Evolutionary conservation across 2,888 invertebrate species (phyloP).

Genomic region (Hedya salicella): DNA sequence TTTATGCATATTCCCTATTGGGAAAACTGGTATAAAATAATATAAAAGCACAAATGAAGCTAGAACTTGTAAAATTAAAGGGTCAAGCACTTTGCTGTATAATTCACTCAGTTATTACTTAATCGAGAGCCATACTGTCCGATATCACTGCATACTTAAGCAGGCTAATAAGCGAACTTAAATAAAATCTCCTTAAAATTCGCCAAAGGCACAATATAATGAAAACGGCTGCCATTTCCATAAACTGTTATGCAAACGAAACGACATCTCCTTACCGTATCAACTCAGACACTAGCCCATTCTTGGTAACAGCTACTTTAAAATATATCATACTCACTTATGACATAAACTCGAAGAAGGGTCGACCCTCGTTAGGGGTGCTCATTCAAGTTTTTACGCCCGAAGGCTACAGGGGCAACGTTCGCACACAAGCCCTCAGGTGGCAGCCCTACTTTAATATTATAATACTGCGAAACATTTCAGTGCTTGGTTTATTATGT

Average conservation of each 20-base stretch:
- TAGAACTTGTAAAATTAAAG: too few species aligned
- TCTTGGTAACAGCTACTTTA: conserved; percentile 21
- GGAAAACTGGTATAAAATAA: too few species aligned
- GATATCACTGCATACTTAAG: too few species aligned
- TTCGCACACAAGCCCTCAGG: conserved; percentile 26
- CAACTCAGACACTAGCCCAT: conserved; percentile 19
- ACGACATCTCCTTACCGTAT: conserved; percentile 16
- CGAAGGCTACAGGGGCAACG: conserved; percentile 27
- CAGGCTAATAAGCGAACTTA: background rate
- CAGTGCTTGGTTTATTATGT: conserved; percentile 17
- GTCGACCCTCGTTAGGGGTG: conserved; percentile 41
- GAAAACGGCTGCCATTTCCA: background rate
- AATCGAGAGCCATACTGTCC: too few species aligned
- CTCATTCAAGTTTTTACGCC: conserved; percentile 33
- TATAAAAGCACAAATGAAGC: too few species aligned
- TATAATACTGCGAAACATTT: conserved; percentile 18
- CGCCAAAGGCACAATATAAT: background rate
- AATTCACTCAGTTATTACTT: too few species aligned
- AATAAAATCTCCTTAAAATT: background rate
- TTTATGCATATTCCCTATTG: too few species aligned
- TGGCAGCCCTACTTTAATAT: conserved; percentile 34
- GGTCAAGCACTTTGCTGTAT: too few species aligned
- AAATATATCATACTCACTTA: conserved; percentile 34
- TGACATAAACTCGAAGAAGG: conserved; percentile 28
- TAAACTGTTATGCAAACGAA: conserved; percentile 1